phyloP scores from a whole-genome alignment of 2,113 vertebrate species.

The Tragelaphus buxtoni region DNA sequence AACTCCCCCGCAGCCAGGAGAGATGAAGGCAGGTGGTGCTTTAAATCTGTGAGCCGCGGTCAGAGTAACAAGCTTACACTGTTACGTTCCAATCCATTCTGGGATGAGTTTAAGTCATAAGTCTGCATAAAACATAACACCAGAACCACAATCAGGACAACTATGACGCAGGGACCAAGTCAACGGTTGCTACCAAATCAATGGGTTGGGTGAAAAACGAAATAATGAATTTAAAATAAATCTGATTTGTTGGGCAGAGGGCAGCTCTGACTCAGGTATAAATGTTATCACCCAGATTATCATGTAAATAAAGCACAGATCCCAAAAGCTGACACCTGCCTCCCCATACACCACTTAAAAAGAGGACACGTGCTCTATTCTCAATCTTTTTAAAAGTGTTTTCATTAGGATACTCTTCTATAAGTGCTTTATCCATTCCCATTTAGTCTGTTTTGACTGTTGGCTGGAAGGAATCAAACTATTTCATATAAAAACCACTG shows the following conservation, averaged over 20 bases:
- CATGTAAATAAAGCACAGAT: background rate
- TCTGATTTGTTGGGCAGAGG: background rate
- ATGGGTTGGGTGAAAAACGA: background rate
- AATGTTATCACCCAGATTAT: background rate
- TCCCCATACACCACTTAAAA: background rate
- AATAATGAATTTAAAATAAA: background rate
- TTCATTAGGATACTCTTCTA: constrained; percentile 7
- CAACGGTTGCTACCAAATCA: background rate
- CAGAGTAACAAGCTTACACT: background rate
- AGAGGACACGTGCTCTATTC: background rate
- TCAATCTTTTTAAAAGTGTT: background rate
- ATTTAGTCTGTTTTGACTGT: constrained; percentile 9
- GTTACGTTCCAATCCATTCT: background rate
- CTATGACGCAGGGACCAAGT: background rate
- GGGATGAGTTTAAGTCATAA: background rate
- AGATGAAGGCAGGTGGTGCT: background rate
- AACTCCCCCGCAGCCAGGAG: background rate
- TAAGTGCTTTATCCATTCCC: constrained; percentile 8
- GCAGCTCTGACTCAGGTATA: background rate
- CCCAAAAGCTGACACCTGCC: background rate
- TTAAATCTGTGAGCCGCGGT: background rate
- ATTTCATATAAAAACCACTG: constrained; percentile 18
- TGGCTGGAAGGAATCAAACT: constrained; percentile 19
- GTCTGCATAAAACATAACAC: background rate
- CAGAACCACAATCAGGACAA: background rate